Evolutionary conservation across 2,113 vertebrate genomes (phyloP).

Genomic region (Ptilonorhynchus violaceus): DNA sequence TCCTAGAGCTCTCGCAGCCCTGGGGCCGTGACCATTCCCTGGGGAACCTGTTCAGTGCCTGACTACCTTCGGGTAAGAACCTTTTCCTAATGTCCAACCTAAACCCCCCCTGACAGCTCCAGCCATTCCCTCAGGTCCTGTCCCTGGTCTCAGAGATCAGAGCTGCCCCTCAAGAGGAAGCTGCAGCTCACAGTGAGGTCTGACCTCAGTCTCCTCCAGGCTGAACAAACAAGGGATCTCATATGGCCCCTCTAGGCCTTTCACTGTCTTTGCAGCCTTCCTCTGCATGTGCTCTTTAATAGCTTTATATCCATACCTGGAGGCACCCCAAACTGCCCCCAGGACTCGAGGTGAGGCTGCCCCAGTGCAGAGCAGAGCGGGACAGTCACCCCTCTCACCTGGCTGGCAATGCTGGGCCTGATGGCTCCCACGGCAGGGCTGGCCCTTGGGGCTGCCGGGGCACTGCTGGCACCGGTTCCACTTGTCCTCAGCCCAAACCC

Average conservation of each 20-base stretch:
- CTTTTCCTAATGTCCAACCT: background rate
- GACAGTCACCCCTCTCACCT: background rate
- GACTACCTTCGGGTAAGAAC: background rate
- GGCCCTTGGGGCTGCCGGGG: background rate
- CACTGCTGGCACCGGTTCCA: background rate
- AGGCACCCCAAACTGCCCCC: background rate
- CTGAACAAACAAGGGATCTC: background rate
- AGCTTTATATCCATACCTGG: background rate
- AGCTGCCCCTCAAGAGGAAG: background rate
- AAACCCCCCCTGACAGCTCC: background rate
- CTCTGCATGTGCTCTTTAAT: background rate
- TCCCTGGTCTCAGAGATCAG: background rate
- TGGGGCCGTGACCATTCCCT: background rate
- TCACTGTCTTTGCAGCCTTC: background rate
- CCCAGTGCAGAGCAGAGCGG: background rate
- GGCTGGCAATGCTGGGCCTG: fast-evolving
- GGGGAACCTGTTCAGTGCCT: background rate
- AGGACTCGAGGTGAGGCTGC: background rate
- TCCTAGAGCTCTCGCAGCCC: background rate
- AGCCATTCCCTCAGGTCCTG: background rate
- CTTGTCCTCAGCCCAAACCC: background rate
- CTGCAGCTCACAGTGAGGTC: background rate
- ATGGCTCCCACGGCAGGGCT: background rate
- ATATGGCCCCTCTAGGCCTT: background rate
- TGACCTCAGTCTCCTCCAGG: background rate